Evolutionary conservation across 2,888 invertebrate genomes (phyloP), one percentile per base, ranked within the genome.

Genomic region (Xanthia icteritia): DNA sequence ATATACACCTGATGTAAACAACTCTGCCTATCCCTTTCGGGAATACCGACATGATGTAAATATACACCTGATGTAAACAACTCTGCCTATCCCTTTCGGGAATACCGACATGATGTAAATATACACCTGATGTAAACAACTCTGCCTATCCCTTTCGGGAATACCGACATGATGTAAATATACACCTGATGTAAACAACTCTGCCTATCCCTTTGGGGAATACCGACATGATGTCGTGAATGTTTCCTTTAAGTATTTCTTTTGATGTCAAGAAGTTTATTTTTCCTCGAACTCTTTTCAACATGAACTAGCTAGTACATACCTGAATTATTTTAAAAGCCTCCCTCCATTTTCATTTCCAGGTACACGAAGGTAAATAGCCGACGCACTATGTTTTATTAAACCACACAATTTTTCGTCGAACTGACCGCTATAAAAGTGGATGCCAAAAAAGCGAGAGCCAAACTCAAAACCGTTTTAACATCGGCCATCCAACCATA

Each of bases 361-460:
- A 51, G 13, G 27, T 27, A 61, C 27, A 48, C 13, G n/a, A 61
- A 65, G 15, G 58, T 64, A 68, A 70, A 79, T 23, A 73, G 23
- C 54, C 42, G 58, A 63, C 15, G 68, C 79, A 81, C 75, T 84
- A 74, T 64, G 54, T 84, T 82, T 71, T 71, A 84, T 80, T 73
- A 67, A 84, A 74, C 31, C 56, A 61, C 65, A 61, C 65, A 73
- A 45, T 31, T 83, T 81, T 64, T n/a, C 23, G 48, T 54, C 27
- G 42, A 74, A 74, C 17, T n/a, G 56, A n/a, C 61, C 54, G 74
- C 65, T 58, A 70, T 27, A n/a, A 48, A 81, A 83, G 15, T 42
- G 51, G 66, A 51, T 5, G n/a, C 58, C 27, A 27, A 15, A 77
- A 82, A 61, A 63, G 5, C 1, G 23, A 27, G 23, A 13, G 11